Base-by-base conservation (phyloP, 2,113 vertebrate species). In the Acrocephalus arundinaceus region DNA sequence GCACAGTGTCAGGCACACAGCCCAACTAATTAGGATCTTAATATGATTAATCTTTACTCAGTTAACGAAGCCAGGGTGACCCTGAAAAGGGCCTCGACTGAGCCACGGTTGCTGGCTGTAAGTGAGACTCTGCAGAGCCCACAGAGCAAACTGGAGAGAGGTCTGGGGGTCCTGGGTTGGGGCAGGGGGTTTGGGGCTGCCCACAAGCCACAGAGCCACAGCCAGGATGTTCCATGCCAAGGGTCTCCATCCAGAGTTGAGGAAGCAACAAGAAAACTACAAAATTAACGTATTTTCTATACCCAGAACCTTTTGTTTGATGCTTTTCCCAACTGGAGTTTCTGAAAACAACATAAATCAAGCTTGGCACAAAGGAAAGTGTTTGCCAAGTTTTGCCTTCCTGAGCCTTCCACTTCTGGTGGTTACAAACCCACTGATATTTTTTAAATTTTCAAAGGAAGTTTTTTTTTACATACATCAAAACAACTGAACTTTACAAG, bases 61-160 rank as follows among this genome's bases (percentile, higher is more conserved):
- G 46, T 39, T 83, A 70, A 87, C 0, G 11, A 85, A 79, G 84
- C 18, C 81, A 85, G 54, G 18, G 33, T 14, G 24, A 76, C 33
- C 41, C 66, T 70, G 67, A 35, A 14, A 79, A 71, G 62, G 51
- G 35, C 70, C 48, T 45, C 2, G 43, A 25, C 9, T 6, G 70
- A 90, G 45, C 3, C 2, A 7, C 1, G 1, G 4, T 4, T 0
- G 2, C 58, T 3, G 22, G 23, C 45, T 66, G 18, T 11, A 3
- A 45, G 30, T 10, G 45, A 71, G 35, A 48, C 33, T 35, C 22
- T 49, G 57, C 6, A 5, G 74, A 94, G 41, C n/a, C 45, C 52
- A 8, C 0, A 1, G 51, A 58, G 52, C 31, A 59, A 49, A 39
- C 17, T 16, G 45, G 30, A 39, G 63, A 51, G 18, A 39, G n/a